phyloP scores from a whole-genome alignment of 2,113 vertebrate genomes.

The Siniperca chuatsi region DNA sequence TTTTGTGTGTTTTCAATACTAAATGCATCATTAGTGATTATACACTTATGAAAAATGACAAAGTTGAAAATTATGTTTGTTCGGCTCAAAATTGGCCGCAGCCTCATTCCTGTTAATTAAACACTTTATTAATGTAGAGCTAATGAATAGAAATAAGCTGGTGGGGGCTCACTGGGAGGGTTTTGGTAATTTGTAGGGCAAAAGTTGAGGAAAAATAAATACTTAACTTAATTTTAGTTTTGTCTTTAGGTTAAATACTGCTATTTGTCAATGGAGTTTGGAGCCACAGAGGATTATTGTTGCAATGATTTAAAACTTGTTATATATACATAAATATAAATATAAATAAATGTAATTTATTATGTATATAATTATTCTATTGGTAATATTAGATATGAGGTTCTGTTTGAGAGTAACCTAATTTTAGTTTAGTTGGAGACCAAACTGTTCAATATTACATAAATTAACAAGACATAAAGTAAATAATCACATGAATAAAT shows the following conservation, averaged over 20 bases:
- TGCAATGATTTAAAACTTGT: background rate
- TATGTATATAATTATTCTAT: background rate
- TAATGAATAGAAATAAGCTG: conserved; percentile 66
- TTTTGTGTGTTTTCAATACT: conserved; percentile 57
- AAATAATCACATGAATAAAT: background rate
- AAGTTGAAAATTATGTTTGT: conserved; percentile 70
- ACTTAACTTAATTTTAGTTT: conserved; percentile 47
- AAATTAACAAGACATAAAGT: background rate
- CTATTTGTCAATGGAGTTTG: conserved; percentile 18
- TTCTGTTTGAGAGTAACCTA: background rate
- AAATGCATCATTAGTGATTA: conserved; percentile 74
- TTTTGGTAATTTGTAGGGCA: conserved; percentile 40
- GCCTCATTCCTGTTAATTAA: conserved; percentile 57
- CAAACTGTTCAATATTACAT: background rate
- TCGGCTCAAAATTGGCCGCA: conserved; percentile 48
- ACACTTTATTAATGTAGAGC: conserved; percentile 59
- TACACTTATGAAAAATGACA: conserved; percentile 56
- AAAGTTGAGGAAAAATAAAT: conserved; percentile 59
- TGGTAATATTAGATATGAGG: background rate
- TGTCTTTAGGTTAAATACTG: conserved; percentile 24
- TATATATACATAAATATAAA: too few relatives aligned
- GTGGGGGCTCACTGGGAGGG: conserved; percentile 28
- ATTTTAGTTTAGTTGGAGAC: background rate
- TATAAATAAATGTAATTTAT: too few relatives aligned
- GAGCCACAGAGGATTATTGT: conserved; percentile 13